Conservation (phyloP, 2,797 vertebrate species). For the Lates japonicus region DNA sequence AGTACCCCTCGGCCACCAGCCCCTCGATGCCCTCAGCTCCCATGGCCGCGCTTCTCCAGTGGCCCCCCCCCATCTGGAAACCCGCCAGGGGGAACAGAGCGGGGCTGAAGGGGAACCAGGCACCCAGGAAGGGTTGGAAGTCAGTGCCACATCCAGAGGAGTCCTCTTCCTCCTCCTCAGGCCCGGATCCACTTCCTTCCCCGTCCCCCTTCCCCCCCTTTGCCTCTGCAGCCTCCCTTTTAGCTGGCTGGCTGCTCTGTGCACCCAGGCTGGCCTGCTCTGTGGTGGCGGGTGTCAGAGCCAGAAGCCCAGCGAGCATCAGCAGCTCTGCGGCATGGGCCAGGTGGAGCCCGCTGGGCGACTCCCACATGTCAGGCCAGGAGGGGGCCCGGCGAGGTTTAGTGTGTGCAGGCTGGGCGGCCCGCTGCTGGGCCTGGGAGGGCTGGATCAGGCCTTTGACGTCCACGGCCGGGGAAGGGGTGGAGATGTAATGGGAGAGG, state of each 20-base stretch:
- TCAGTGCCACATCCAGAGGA: conserved; percentile 93
- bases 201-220: conserved; percentile 87
- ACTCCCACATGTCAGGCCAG: conserved; percentile 94
- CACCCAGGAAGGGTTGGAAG: conserved; percentile 94
- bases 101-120: conserved; percentile 96
- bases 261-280: conserved; percentile 82
- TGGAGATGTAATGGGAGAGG: conserved; percentile 95
- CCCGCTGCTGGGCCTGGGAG: conserved; percentile 92
- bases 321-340: conserved; percentile 97
- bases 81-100: conserved; percentile 97
- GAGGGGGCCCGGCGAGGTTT: conserved; percentile 93
- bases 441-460: conserved; percentile 94
- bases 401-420: conserved; percentile 87
- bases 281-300: conserved; percentile 80
- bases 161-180: conserved; percentile 88
- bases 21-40: conserved; percentile 88
- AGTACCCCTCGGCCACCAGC: conserved; percentile 94
- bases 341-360: conserved; percentile 94
- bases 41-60: conserved; percentile 86
- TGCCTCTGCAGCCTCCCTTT: conserved; percentile 81
- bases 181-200: conserved; percentile 84
- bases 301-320: conserved; percentile 92
- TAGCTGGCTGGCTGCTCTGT: conserved; percentile 80
- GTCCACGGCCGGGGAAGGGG: conserved; percentile 87
- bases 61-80: conserved; percentile 93